Evolutionary conservation across 2,888 invertebrate genomes (phyloP).

Genomic region (Apeira syringaria): DNA sequence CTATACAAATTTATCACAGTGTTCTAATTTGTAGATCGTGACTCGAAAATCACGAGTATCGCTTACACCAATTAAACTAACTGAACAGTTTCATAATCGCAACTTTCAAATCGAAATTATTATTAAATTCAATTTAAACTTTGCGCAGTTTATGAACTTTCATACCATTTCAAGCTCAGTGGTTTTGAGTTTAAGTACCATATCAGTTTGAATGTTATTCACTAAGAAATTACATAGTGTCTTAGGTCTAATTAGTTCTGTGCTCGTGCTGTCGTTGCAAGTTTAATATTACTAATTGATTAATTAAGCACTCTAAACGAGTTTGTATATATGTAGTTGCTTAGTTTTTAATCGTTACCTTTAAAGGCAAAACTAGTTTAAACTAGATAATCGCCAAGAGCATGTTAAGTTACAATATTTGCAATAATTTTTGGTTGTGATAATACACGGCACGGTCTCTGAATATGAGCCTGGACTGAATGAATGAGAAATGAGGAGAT

Average conservation of each 20-base stretch:
- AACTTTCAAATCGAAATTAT: slow-evolving; percentile 31
- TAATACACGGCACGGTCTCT: no score
- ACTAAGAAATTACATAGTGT: background rate
- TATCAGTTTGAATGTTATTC: background rate
- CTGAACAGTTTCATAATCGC: slow-evolving; percentile 28
- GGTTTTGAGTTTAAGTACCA: background rate
- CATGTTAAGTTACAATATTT: no score
- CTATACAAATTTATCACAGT: background rate
- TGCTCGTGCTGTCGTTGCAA: background rate
- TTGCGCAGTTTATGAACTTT: slow-evolving; percentile 4
- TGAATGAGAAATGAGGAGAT: no score
- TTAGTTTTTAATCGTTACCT: no score
- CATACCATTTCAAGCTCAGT: slow-evolving; percentile 3
- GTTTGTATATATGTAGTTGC: no score
- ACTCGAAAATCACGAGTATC: slow-evolving; percentile 27
- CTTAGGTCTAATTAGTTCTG: background rate
- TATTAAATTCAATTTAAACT: slow-evolving; percentile 29
- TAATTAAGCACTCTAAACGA: no score
- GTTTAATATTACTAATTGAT: no score
- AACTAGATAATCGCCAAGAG: no score
- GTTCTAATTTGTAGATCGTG: slow-evolving; percentile 24
- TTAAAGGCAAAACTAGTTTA: no score
- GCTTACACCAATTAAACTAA: slow-evolving; percentile 32
- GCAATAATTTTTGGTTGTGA: no score
- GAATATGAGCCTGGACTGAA: no score